These are phyloP conservation scores for Actinia tenebrosa DNA, from an alignment of 64 coral and sea anemone species.

Conservation along the genomic window DNA sequence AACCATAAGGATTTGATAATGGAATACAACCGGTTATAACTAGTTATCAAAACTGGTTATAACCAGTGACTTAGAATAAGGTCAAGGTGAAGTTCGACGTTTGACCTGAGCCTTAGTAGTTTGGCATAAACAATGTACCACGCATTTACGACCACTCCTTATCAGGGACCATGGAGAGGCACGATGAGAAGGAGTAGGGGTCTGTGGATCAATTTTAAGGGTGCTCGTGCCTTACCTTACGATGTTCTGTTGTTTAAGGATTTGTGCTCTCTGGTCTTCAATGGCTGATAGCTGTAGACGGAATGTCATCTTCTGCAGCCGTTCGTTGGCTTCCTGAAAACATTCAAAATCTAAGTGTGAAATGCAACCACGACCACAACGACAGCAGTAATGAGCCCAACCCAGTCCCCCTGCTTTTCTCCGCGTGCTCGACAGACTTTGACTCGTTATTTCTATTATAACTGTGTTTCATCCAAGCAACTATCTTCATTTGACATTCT, in stretches of 20 bases:
- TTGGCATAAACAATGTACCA: too few species aligned
- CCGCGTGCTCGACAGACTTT: too few species aligned
- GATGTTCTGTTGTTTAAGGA: slow-evolving; percentile 80
- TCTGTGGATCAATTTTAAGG: neutral
- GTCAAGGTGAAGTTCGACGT: too few species aligned
- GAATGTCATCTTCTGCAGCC: slow-evolving; percentile 84
- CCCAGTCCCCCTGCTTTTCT: too few species aligned
- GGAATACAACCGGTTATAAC: neutral
- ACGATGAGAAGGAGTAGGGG: neutral
- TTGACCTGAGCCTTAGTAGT: too few species aligned
- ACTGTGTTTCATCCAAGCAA: neutral
- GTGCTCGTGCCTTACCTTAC: slow-evolving; percentile 51
- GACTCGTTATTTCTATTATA: too few species aligned
- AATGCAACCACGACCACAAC: too few species aligned
- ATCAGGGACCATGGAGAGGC: too few species aligned
- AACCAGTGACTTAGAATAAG: too few species aligned
- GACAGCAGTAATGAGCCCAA: neutral
- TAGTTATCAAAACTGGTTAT: too few species aligned
- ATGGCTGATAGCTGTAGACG: slow-evolving; percentile 68
- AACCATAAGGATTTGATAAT: neutral
- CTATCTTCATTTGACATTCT: neutral
- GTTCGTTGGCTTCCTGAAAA: slow-evolving; percentile 77
- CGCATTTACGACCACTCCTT: too few species aligned
- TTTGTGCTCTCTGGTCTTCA: slow-evolving; percentile 84
- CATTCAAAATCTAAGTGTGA: too few species aligned